A percentile compares a stretch with the other conserved stretches of the same genome.
Evolutionary conservation across 1,140 invertebrate genomes (phyloP).

Genomic region (Agraylea sexmaculata): DNA sequence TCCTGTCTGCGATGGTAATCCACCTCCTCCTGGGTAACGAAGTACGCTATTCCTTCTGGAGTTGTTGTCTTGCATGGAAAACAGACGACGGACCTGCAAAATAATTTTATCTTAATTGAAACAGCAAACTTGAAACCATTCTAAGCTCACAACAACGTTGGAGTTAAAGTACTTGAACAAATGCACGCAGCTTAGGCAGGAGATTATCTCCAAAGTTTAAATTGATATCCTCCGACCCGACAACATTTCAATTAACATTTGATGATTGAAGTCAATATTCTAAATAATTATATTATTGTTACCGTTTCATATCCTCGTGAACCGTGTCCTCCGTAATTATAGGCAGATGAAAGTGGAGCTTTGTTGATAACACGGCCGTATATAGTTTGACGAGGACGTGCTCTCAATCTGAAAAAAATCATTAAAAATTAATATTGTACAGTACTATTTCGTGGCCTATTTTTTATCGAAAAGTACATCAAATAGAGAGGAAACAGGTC

Average conservation of each 20-base stretch:
- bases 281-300: constrained; percentile 1
- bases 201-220: no score
- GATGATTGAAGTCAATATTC: neutral
- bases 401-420: constrained; percentile 10
- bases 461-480: no score
- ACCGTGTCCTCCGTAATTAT: constrained; percentile 27
- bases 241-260: neutral
- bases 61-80: neutral
- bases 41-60: constrained; percentile 12
- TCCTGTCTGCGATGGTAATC: constrained; percentile 18
- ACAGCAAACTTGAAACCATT: no score
- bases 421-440: no score
- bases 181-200: no score
- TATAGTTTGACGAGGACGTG: constrained; percentile 33
- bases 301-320: constrained; percentile 34
- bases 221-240: no score
- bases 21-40: constrained; percentile 16
- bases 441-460: no score
- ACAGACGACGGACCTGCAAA: constrained; percentile 22
- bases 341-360: constrained; percentile 34
- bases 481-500: no score
- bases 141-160: no score
- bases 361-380: constrained; percentile 52
- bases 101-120: constrained; percentile 11
- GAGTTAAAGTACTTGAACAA: no score